A percentile compares a stretch with the other conserved stretches of the same genome.
phyloP scores from a whole-genome alignment of 64 coral and sea anemone genomes.

The Montipora cactus region DNA sequence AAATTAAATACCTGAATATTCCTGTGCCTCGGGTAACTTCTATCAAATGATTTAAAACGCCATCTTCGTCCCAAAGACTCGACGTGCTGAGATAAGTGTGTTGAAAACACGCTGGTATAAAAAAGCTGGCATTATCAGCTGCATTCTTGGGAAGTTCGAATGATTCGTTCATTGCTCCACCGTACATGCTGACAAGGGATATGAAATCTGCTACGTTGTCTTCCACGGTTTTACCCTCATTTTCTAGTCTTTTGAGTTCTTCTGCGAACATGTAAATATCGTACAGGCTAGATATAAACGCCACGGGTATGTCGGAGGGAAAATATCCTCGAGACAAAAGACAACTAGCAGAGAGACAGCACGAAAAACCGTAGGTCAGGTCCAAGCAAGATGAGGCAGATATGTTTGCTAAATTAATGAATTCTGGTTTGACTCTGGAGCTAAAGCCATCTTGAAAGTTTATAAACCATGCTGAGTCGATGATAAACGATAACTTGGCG shows the following conservation, averaged over 20 bases:
- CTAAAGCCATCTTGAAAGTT: slow-evolving; percentile 74
- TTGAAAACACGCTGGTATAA: slow-evolving; percentile 76
- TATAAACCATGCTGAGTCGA: slow-evolving; percentile 80
- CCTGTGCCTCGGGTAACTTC: slow-evolving; percentile 63
- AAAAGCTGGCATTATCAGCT: slow-evolving; percentile 13
- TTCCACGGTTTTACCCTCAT: slow-evolving; percentile 44
- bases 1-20: slow-evolving; percentile 60
- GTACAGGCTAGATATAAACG: slow-evolving; percentile 70
- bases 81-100: slow-evolving; percentile 72
- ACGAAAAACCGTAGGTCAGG: slow-evolving; percentile 39
- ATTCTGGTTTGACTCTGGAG: slow-evolving; percentile 44
- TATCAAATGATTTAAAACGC: slow-evolving; percentile 41
- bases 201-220: slow-evolving; percentile 46
- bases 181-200: slow-evolving; percentile 79
- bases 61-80: slow-evolving; percentile 65
- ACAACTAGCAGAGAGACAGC: slow-evolving; percentile 61
- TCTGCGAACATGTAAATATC: slow-evolving; percentile 74
- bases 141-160: slow-evolving; percentile 9
- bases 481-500: slow-evolving; percentile 29
- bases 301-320: slow-evolving; percentile 2
- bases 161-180: slow-evolving; percentile 72
- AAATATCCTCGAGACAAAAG: slow-evolving; percentile 37
- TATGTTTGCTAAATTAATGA: slow-evolving; percentile 14
- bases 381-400: slow-evolving; percentile 37
- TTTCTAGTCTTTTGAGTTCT: slow-evolving; percentile 39